These are phyloP conservation scores for Perognathus longimembris DNA, from an alignment of 2,113 vertebrate species.

Conservation along the genomic window DNA sequence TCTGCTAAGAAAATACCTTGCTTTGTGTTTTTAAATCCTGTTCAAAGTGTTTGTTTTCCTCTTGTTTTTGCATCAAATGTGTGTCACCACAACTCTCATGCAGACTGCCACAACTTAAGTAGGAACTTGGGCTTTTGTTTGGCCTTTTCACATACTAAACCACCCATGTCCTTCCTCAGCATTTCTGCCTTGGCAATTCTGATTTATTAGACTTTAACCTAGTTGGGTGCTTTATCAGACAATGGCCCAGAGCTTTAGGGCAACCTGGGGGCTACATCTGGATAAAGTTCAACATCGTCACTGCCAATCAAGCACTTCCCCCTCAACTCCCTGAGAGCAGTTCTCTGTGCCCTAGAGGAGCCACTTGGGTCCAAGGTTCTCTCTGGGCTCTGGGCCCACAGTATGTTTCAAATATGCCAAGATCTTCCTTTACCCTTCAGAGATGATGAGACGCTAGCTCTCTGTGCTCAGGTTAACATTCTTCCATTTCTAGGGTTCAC, in stretches of 20 bases:
- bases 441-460: background rate
- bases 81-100: background rate
- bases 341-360: background rate
- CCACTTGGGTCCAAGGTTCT: background rate
- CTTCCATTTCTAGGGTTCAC: background rate
- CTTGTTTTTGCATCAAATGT: background rate
- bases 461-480: background rate
- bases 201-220: background rate
- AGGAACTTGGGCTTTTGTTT: background rate
- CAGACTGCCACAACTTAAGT: background rate
- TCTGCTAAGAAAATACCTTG: constrained; percentile 11
- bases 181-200: background rate
- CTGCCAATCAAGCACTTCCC: background rate
- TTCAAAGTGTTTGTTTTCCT: background rate
- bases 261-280: background rate
- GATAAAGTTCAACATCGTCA: background rate
- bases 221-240: background rate
- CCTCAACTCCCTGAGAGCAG: background rate
- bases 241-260: background rate
- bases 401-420: background rate
- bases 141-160: background rate
- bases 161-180: background rate
- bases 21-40: background rate
- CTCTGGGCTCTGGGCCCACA: background rate
- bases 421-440: background rate